Evolutionary conservation across 2,113 vertebrate species (phyloP).

Genomic region (Orientallactaga bullata): DNA sequence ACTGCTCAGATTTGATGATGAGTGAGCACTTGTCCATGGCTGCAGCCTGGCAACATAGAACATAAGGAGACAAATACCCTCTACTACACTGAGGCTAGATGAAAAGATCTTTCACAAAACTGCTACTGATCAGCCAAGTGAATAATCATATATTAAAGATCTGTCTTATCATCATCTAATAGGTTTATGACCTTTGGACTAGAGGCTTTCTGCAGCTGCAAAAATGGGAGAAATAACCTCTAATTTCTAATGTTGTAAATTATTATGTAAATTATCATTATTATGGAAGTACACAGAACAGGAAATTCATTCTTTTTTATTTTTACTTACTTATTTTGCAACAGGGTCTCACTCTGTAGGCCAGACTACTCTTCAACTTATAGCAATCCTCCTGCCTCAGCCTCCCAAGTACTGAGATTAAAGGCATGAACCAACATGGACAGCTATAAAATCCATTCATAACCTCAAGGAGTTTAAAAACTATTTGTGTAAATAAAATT

Average conservation of each 20-base stretch:
- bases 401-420: not conserved
- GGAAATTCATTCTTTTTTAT: not conserved
- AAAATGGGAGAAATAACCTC: slow-evolving; percentile 42
- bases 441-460: slow-evolving; percentile 2
- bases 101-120: slow-evolving; percentile 61
- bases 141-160: slow-evolving; percentile 43
- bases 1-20: slow-evolving; percentile 42
- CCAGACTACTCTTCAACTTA: not conserved
- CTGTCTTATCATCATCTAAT: slow-evolving; percentile 50
- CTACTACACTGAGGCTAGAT: slow-evolving; percentile 50
- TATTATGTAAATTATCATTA: no score
- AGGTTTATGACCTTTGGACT: slow-evolving; percentile 21
- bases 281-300: slow-evolving; percentile 48
- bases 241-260: slow-evolving; percentile 57
- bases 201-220: slow-evolving; percentile 55
- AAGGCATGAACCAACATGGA: not conserved
- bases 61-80: slow-evolving; percentile 35
- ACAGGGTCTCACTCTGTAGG: not conserved
- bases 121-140: slow-evolving; percentile 49
- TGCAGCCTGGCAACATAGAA: slow-evolving; percentile 40
- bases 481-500: slow-evolving; percentile 38
- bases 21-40: not conserved
- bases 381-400: not conserved
- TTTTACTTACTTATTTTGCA: not conserved
- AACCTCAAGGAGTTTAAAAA: slow-evolving; percentile 50